A percentile compares a stretch with the other conserved stretches of the same genome.
These are phyloP conservation scores for Takifugu rubripes DNA, from an alignment of 2,797 vertebrate genomes.

Conservation along the genomic window DNA sequence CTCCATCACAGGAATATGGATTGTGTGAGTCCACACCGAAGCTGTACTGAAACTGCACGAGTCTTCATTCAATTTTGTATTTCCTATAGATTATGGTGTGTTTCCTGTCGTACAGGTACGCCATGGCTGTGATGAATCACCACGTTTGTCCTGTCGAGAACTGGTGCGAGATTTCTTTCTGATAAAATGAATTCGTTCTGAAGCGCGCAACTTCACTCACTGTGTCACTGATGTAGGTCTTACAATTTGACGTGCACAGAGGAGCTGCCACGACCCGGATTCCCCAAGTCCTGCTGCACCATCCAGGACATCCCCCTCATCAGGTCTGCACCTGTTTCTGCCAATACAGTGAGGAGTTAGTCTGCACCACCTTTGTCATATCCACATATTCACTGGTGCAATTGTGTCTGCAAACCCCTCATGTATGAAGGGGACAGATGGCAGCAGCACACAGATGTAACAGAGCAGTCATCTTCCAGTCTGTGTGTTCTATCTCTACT, in stretches of 20 bases:
- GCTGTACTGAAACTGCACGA: neutral
- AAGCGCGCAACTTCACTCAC: neutral
- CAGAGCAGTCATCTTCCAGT: too few species aligned
- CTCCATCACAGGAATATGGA: slow-evolving; percentile 96
- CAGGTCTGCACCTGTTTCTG: slow-evolving; percentile 69
- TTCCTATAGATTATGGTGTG: slow-evolving; percentile 4
- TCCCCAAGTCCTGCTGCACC: slow-evolving; percentile 90
- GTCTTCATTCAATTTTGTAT: neutral
- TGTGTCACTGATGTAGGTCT: slow-evolving; percentile 65
- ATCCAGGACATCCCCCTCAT: slow-evolving; percentile 90
- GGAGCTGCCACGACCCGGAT: slow-evolving; percentile 82
- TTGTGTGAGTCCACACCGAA: slow-evolving; percentile 81
- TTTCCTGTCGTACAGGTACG: slow-evolving; percentile 75
- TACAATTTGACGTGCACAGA: slow-evolving; percentile 89
- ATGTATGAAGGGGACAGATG: too few species aligned
- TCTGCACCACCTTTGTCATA: too few species aligned
- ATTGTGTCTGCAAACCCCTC: too few species aligned
- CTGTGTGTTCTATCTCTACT: too few species aligned
- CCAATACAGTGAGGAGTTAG: too few species aligned
- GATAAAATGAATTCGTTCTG: neutral
- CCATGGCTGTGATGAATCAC: slow-evolving; percentile 95
- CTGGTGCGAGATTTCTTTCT: slow-evolving; percentile 74
- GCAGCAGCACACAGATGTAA: too few species aligned
- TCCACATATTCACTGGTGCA: too few species aligned
- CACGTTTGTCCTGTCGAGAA: slow-evolving; percentile 95